These are phyloP conservation scores for Drosophila takahashii DNA, from an alignment of 1,140 invertebrate species.

Conservation along the genomic window DNA sequence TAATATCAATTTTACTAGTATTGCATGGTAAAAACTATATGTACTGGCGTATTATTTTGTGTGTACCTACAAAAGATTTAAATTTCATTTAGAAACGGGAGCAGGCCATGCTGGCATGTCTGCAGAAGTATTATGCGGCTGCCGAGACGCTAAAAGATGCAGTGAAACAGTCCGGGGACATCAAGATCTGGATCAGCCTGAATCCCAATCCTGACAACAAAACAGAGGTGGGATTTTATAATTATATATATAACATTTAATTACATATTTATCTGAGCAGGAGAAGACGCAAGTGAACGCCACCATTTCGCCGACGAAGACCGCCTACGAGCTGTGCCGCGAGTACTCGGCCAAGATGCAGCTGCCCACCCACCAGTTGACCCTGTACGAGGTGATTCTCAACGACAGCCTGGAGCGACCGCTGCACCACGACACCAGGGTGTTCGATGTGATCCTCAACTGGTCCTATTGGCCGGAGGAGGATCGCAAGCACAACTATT, in stretches of 20 bases:
- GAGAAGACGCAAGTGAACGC: conserved; percentile 83
- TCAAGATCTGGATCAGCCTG: conserved; percentile 90
- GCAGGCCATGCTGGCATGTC: conserved; percentile 88
- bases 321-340: conserved; percentile 89
- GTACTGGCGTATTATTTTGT: too few relatives aligned
- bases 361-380: conserved; percentile 87
- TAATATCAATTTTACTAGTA: too few relatives aligned
- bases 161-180: conserved; percentile 90
- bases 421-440: conserved; percentile 91
- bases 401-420: conserved; percentile 90
- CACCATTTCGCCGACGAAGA: conserved; percentile 90
- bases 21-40: too few relatives aligned
- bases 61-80: too few relatives aligned
- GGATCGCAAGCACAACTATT: conserved; percentile 92
- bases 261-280: conserved; percentile 21
- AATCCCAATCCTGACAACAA: conserved; percentile 77
- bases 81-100: conserved; percentile 86
- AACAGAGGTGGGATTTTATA: conserved; percentile 58
- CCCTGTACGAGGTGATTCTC: conserved; percentile 91
- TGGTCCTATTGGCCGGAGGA: conserved; percentile 95
- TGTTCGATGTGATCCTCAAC: conserved; percentile 88
- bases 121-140: conserved; percentile 88
- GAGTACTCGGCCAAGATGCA: conserved; percentile 88
- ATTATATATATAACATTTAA: neutral
- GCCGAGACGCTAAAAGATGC: conserved; percentile 85